phyloP scores from a whole-genome alignment of 2,797 vertebrate species.

The Lerista edwardsae region DNA sequence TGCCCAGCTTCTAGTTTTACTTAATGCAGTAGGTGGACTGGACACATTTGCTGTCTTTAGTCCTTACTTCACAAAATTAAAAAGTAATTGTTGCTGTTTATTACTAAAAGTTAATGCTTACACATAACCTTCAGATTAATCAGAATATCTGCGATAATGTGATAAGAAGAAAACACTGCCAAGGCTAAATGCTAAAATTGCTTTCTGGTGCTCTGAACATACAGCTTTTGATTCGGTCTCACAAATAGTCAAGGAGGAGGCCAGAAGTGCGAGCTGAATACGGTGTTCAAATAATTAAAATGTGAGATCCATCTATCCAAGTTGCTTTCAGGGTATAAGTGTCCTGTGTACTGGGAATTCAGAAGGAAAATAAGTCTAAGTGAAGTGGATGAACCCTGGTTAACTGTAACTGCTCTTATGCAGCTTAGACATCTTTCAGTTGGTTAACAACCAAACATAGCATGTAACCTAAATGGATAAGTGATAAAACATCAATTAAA shows the following conservation, averaged over 20 bases:
- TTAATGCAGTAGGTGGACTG: background rate
- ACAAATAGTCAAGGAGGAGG: too few species aligned
- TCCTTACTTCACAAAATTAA: background rate
- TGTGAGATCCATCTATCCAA: background rate
- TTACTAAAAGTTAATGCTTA: background rate
- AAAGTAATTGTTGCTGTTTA: background rate
- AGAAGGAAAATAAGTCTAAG: background rate
- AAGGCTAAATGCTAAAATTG: background rate
- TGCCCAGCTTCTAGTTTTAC: background rate
- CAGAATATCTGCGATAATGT: too few species aligned
- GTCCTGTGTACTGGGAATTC: background rate
- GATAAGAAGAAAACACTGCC: background rate
- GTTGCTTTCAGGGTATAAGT: background rate
- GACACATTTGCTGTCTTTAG: background rate
- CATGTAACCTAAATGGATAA: background rate
- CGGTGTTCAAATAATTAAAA: background rate
- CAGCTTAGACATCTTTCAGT: background rate
- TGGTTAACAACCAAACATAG: background rate
- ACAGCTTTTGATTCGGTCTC: background rate
- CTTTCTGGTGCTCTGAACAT: background rate
- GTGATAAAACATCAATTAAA: background rate
- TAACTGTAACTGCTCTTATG: background rate
- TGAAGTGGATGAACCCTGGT: background rate
- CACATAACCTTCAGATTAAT: background rate
- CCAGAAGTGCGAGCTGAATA: background rate